Conservation (phyloP, 92 coral and sea anemone species). For the Bergia puertoricense region DNA sequence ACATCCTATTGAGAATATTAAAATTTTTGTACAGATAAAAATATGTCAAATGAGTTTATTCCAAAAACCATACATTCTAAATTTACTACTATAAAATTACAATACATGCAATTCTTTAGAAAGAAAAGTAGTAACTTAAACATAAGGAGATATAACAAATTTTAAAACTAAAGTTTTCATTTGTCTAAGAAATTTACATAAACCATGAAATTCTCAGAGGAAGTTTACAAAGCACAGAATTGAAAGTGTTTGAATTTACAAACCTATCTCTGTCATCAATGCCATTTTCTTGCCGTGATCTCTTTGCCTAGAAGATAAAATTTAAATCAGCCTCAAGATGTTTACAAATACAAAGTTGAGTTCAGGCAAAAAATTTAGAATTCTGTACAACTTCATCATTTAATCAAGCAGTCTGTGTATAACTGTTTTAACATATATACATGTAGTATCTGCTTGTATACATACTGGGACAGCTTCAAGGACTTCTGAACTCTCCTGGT, state of each 20-base stretch:
- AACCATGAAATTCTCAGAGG: slow-evolving; percentile 14
- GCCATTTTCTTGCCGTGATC: slow-evolving; percentile 81
- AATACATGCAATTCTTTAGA: not conserved
- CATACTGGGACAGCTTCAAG: slow-evolving; percentile 86
- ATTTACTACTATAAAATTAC: not conserved
- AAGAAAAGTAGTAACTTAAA: not conserved
- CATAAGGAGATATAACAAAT: not conserved
- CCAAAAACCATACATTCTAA: slow-evolving; percentile 1
- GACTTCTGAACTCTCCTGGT: slow-evolving; percentile 81
- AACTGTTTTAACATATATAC: slow-evolving; percentile 29
- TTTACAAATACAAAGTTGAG: slow-evolving; percentile 11
- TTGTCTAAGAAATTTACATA: slow-evolving; percentile 3
- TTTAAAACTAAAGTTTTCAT: not conserved
- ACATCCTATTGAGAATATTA: slow-evolving; percentile 46
- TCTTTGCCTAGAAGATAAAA: slow-evolving; percentile 74
- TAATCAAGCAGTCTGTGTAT: not conserved
- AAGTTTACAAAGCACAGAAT: slow-evolving; percentile 27
- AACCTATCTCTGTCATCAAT: slow-evolving; percentile 84
- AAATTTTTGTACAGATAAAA: slow-evolving; percentile 39
- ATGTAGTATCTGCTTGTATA: slow-evolving; percentile 25
- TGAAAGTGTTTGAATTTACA: slow-evolving; percentile 31
- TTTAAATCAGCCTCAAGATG: slow-evolving; percentile 1
- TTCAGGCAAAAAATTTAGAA: not conserved
- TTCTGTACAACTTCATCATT: not conserved
- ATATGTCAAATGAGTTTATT: slow-evolving; percentile 35